Conservation (phyloP, 2,888 invertebrate species). For the Polydrusus cervinus region DNA sequence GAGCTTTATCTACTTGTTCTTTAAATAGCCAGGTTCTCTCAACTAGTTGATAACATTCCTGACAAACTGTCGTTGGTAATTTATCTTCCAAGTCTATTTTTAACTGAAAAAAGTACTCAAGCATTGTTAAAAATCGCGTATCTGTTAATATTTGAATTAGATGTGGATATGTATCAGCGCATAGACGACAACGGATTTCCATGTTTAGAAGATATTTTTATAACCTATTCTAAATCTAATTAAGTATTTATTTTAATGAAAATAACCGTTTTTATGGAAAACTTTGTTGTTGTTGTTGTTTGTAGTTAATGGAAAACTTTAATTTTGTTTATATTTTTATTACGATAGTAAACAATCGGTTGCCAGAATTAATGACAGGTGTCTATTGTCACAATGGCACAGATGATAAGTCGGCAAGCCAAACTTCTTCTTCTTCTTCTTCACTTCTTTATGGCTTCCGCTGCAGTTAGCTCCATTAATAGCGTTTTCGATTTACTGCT, state of each 20-base stretch:
- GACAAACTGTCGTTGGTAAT: constrained; percentile 67
- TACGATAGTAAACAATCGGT: not conserved
- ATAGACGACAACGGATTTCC: constrained; percentile 69
- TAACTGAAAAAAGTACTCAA: constrained; percentile 68
- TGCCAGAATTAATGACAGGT: not conserved
- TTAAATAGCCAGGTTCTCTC: constrained; percentile 68
- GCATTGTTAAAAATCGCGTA: constrained; percentile 63
- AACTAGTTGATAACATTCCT: constrained; percentile 67
- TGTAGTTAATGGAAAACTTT: too few species aligned
- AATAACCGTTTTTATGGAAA: too few species aligned
- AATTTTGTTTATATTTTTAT: not conserved
- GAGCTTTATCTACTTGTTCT: constrained; percentile 68
- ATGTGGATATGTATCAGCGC: constrained; percentile 66
- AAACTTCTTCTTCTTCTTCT: too few species aligned
- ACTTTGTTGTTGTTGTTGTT: not conserved
- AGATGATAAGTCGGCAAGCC: too few species aligned
- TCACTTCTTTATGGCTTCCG: too few species aligned
- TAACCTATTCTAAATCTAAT: too few species aligned
- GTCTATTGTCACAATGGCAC: too few species aligned
- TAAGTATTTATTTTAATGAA: not conserved
- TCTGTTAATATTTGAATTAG: constrained; percentile 65
- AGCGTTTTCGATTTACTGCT: too few species aligned
- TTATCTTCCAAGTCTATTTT: constrained; percentile 65
- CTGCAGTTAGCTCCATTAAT: too few species aligned
- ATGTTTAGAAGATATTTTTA: constrained; percentile 51